Evolutionary conservation across 2,888 invertebrate genomes (phyloP).

Genomic region (Prosopocoilus inquinatus): DNA sequence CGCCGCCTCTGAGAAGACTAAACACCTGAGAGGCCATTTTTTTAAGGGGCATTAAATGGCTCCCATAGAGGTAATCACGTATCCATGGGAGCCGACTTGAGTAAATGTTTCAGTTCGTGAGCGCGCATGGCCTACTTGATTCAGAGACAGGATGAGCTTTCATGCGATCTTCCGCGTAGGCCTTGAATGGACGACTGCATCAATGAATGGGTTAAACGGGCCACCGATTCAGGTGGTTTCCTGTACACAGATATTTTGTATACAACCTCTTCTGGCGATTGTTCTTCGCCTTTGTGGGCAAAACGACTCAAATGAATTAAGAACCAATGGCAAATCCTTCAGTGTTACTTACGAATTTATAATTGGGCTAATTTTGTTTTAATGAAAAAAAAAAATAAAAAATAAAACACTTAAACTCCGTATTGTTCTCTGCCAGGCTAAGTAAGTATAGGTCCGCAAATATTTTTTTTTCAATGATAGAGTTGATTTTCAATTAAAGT

Average conservation of each 20-base stretch:
- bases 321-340: too few species aligned
- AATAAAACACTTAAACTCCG: too few species aligned
- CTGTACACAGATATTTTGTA: constrained; percentile 23
- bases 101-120: constrained; percentile 39
- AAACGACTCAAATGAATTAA: too few species aligned
- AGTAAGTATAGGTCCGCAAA: too few species aligned
- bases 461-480: too few species aligned
- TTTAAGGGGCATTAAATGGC: constrained; percentile 17
- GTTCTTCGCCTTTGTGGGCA: too few species aligned
- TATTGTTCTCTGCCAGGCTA: too few species aligned
- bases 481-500: too few species aligned
- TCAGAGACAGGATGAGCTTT: constrained; percentile 43
- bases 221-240: constrained; percentile 27
- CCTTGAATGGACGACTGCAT: constrained; percentile 6
- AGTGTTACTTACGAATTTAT: too few species aligned
- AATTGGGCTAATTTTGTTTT: too few species aligned
- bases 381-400: too few species aligned
- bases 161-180: constrained; percentile 24
- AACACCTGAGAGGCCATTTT: constrained; percentile 11
- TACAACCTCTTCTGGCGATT: not conserved
- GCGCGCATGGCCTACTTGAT: constrained; percentile 40
- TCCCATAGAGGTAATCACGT: constrained; percentile 39
- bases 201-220: constrained; percentile 26
- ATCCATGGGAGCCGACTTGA: constrained; percentile 29
- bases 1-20: constrained; percentile 5